These are phyloP conservation scores for Cacajao melanocephalus DNA, from an alignment of 2,797 vertebrate species.

Conservation along the genomic window DNA sequence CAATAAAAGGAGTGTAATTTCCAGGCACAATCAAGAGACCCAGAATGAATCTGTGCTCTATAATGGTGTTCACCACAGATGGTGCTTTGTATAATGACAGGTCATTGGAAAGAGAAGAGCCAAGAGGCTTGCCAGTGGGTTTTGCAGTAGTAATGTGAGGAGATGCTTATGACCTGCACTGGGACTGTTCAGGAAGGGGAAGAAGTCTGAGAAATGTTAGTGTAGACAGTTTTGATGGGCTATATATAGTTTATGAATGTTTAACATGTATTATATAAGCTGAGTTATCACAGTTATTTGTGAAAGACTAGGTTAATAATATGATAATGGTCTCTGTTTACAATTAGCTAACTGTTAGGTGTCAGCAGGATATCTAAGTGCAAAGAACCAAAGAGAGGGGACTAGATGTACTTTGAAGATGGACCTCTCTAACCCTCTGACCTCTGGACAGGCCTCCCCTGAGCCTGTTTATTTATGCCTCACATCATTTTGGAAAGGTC, in stretches of 20 bases:
- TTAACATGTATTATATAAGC: neutral
- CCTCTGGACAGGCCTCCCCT: neutral
- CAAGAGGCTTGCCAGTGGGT: neutral
- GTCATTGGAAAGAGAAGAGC: neutral
- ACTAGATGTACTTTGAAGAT: neutral
- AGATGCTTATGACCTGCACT: neutral
- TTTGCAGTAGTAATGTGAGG: neutral
- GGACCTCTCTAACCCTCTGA: neutral
- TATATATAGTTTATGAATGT: neutral
- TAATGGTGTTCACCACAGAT: neutral
- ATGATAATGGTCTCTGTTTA: constrained; percentile 35
- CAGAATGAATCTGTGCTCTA: neutral
- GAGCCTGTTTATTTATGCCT: neutral
- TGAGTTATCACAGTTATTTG: neutral
- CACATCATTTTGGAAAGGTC: neutral
- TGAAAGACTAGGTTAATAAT: neutral
- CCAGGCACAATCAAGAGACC: neutral
- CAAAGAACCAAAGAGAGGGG: neutral
- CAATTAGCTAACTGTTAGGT: constrained; percentile 42
- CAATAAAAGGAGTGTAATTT: neutral
- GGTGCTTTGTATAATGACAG: neutral
- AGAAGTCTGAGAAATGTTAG: neutral
- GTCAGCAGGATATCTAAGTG: neutral
- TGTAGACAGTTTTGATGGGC: neutral
- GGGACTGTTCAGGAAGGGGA: neutral